Evolutionary conservation across 23 tunicate species (phyloP).

Genomic region (Corella eumyota): DNA sequence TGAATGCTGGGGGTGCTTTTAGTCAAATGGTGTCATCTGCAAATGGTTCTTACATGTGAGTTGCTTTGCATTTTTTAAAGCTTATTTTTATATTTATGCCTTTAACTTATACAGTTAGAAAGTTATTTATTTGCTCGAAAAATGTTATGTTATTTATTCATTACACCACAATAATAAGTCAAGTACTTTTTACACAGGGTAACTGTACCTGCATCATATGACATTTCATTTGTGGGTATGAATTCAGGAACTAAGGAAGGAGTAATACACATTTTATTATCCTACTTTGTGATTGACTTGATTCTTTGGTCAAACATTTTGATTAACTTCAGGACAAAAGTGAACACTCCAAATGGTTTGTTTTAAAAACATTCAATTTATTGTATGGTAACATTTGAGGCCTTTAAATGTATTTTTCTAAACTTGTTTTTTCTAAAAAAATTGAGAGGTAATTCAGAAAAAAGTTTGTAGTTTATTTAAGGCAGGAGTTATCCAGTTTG

Average conservation of each 20-base stretch:
- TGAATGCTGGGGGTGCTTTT: conserved; percentile 6
- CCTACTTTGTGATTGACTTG: conserved; percentile 50
- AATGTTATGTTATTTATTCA: too few species aligned
- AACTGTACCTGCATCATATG: conserved; percentile 52
- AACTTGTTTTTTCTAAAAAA: too few species aligned
- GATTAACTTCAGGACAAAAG: conserved; percentile 50
- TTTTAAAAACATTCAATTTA: too few species aligned
- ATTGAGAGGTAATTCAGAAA: too few species aligned
- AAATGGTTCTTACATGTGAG: conserved; percentile 3
- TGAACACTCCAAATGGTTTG: conserved; percentile 59
- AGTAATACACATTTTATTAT: conserved; percentile 24
- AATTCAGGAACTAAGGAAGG: conserved; percentile 25
- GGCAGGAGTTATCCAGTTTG: too few species aligned
- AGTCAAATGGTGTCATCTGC: conserved; percentile 11
- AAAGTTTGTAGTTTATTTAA: too few species aligned
- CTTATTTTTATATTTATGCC: not conserved
- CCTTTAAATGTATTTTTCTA: too few species aligned
- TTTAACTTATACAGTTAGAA: too few species aligned
- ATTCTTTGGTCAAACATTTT: conserved; percentile 53
- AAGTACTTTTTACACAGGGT: conserved; percentile 19
- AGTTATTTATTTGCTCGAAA: too few species aligned
- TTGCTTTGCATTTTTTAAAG: not conserved
- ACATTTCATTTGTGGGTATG: conserved; percentile 28
- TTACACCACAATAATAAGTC: too few species aligned
- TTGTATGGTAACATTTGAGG: too few species aligned